Conservation (phyloP, 2,113 vertebrate species). For the Rhadina sibilatrix region DNA sequence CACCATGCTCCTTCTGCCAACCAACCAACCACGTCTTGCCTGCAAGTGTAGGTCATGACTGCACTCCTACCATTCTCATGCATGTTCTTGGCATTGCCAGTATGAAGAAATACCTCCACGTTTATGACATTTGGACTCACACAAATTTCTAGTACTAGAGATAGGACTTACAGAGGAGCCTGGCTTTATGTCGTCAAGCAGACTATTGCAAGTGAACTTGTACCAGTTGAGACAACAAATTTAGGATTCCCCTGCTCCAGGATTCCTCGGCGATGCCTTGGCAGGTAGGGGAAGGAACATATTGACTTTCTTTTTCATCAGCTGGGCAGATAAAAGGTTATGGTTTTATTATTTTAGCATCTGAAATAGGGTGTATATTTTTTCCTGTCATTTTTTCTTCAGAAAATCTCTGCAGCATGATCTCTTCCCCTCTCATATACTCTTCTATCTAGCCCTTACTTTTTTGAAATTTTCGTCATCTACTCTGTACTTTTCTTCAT, state of each 20-base stretch:
- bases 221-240: background rate
- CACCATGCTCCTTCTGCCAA: background rate
- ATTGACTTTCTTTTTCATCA: background rate
- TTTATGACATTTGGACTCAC: background rate
- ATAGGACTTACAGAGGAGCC: background rate
- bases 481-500: background rate
- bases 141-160: background rate
- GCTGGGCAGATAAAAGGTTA: background rate
- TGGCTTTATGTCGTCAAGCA: background rate
- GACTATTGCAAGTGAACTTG: background rate
- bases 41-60: background rate
- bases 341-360: background rate
- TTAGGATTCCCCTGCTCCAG: too few relatives aligned
- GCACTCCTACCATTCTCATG: background rate
- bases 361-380: background rate
- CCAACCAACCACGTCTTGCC: background rate
- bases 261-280: background rate
- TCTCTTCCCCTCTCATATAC: background rate
- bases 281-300: background rate
- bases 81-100: accelerated
- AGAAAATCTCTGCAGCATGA: background rate
- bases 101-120: background rate
- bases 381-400: background rate
- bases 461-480: background rate
- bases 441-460: background rate